Base-by-base conservation (phyloP, 2,113 vertebrate species). In the Oncorhynchus gorbuscha region DNA sequence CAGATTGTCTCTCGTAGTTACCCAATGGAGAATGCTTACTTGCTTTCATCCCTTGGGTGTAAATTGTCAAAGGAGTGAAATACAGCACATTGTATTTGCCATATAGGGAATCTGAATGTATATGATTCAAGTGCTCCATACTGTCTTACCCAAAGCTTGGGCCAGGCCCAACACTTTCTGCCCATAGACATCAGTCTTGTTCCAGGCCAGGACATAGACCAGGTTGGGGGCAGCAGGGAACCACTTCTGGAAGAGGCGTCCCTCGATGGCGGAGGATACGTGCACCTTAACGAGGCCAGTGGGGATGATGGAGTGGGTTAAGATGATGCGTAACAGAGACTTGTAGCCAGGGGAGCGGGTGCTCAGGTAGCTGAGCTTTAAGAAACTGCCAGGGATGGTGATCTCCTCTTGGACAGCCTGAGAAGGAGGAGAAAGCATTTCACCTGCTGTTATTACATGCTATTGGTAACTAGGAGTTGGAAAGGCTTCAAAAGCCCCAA, bases 161-260 rank as follows among this genome's bases (percentile, higher is more conserved):
- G 96, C 94, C 73, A 99, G 93, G 39, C 98, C 97, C 79, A 93
- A 96, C 82, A 99, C 97, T 76, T 96, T 96, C 91, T 99, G 98
- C 74, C 97, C 97, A 39, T 99, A 99, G 75, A 98, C 95, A 82
- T 99, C 97, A 0, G 98, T 99, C 91, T 98, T 99, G 85, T 99
- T 99, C 98, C 98, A 99, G 83, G 96, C 94, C 88, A 98, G 95
- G 0, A 95, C 94, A 82, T 98, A 97, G 73, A 97, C 92, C 75
- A 99, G 93, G 82, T 96, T 95, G n/a, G 95, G 87, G 76, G 95
- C 93, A 28, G 97, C 97, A 32, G 96, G 96, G 89, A 98, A 99
- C 95, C 96, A 98, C 62, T 97, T 97, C 89, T 97, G 97, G 84
- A 95, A 94, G 66, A 98, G 84, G 69, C 97, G 91, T 2, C 98